Evolutionary conservation across 1,140 invertebrate species (phyloP).

Genomic region (Ooceraea biroi): DNA sequence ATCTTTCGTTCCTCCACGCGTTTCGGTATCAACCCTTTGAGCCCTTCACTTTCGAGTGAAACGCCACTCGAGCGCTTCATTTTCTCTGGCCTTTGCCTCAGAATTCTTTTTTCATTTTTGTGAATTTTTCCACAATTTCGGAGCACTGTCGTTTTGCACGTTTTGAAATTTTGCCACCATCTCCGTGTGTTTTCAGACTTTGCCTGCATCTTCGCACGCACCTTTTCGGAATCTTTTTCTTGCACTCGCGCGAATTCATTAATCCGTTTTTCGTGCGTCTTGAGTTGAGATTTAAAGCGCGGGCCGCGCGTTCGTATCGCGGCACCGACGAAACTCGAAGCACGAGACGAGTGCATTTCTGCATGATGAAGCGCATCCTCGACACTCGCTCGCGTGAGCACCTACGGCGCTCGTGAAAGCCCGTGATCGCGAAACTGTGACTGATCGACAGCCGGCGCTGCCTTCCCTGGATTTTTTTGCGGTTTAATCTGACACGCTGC

Average conservation of each 20-base stretch:
- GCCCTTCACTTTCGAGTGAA: not conserved
- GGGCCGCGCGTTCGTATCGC: not conserved
- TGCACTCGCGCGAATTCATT: not conserved
- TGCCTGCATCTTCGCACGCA: not conserved
- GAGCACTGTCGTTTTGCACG: not conserved
- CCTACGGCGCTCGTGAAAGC: conserved; percentile 25
- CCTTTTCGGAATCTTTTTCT: not conserved
- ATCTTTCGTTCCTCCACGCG: not conserved
- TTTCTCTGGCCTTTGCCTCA: not conserved
- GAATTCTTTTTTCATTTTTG: not conserved
- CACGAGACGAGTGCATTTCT: not conserved
- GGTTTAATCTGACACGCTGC: conserved; percentile 22
- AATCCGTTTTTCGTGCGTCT: not conserved
- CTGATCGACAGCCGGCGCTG: conserved; percentile 29
- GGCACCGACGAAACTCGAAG: not conserved
- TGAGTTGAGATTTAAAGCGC: not conserved
- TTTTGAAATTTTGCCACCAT: not conserved
- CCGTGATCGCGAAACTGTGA: conserved; percentile 28
- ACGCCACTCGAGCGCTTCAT: not conserved
- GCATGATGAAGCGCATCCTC: conserved; percentile 44
- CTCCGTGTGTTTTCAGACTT: not conserved
- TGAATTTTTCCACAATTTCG: no score
- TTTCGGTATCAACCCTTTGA: not conserved
- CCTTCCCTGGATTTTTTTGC: conserved; percentile 51
- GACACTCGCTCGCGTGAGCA: conserved; percentile 38